Conservation (phyloP, 2,113 vertebrate species). For the Dendropsophus ebraccatus region DNA sequence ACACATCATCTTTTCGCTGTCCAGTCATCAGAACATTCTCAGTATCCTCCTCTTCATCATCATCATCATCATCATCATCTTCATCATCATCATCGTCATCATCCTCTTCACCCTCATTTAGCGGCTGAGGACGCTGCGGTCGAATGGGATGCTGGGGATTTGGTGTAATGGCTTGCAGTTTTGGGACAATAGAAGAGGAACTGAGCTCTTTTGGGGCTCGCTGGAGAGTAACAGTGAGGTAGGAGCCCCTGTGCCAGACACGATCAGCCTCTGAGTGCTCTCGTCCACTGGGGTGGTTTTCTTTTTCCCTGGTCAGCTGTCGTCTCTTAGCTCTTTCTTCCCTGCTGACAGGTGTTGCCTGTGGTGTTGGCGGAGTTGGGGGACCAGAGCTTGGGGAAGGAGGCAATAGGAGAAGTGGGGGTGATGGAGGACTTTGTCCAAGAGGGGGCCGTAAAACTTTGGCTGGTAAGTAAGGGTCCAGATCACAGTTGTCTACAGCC, state of each 20-base stretch:
- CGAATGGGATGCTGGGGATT: constrained; percentile 76
- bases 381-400: constrained; percentile 75
- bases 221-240: constrained; percentile 90
- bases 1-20: constrained; percentile 76
- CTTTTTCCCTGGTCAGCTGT: constrained; percentile 85
- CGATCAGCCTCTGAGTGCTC: constrained; percentile 84
- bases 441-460: constrained; percentile 80
- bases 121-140: constrained; percentile 64
- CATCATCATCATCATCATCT: constrained; percentile 72
- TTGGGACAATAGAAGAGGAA: constrained; percentile 91
- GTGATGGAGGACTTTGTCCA: constrained; percentile 75
- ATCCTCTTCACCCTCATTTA: constrained; percentile 66
- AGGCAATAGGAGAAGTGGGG: constrained; percentile 80
- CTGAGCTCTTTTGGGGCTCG: constrained; percentile 87
- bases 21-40: constrained; percentile 72
- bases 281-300: constrained; percentile 88
- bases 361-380: constrained; percentile 72
- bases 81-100: constrained; percentile 68
- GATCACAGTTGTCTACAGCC: constrained; percentile 74
- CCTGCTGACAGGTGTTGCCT: constrained; percentile 78
- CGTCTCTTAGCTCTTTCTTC: constrained; percentile 80
- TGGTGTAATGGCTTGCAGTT: constrained; percentile 90
- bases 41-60: constrained; percentile 75
- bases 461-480: constrained; percentile 71
- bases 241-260: constrained; percentile 79